Base-by-base conservation (phyloP, 2,797 vertebrate species). In the Smutsia gigantea region DNA sequence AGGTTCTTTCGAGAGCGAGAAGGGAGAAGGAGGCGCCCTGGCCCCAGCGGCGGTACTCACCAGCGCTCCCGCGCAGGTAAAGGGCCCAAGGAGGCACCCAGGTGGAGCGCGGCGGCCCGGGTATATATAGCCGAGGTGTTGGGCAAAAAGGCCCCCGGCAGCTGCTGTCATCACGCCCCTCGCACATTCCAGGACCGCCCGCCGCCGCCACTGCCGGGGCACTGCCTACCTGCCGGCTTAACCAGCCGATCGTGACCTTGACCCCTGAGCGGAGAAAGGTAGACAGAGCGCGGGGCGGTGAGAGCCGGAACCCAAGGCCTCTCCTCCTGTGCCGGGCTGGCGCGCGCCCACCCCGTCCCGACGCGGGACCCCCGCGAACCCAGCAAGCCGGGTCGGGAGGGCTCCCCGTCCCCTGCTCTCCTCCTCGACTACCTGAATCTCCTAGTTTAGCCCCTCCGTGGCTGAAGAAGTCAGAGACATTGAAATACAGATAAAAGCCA, bases 121-220 rank as follows among this genome's bases (percentile, higher is more conserved):
- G 96, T 98, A 98, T 99, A 98, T 99, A 99, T 98, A 98, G 98
- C 96, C 63, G 93, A 98, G 98, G 98, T 98, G 98, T 98, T 98
- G 98, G 98, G 98, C 98, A 98, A 99, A 98, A 98, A 49, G 74
- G 93, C 96, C 51, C 66, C 87, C 77, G 83, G 97, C 97, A 1
- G 98, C 97, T 97, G 97, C 98, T 97, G 97, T 98, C 98, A 98
- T 98, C 98, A 98, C 98, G 97, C 97, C 98, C 94, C 98, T 96
- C 88, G 93, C 97, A 39, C 97, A 97, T 97, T 98, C 96, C 98
- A 97, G 96, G 97, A 90, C 98, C 98, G 98, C 98, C 98, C 98
- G 98, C 98, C 96, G 98, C 98, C 97, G 95, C 98, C 8, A 46
- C 42, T 46, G 95, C 98, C 97, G 92, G 96, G 98, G 97, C 97